Evolutionary conservation across 2,888 invertebrate genomes (phyloP).

Genomic region (Pollenia angustigena): DNA sequence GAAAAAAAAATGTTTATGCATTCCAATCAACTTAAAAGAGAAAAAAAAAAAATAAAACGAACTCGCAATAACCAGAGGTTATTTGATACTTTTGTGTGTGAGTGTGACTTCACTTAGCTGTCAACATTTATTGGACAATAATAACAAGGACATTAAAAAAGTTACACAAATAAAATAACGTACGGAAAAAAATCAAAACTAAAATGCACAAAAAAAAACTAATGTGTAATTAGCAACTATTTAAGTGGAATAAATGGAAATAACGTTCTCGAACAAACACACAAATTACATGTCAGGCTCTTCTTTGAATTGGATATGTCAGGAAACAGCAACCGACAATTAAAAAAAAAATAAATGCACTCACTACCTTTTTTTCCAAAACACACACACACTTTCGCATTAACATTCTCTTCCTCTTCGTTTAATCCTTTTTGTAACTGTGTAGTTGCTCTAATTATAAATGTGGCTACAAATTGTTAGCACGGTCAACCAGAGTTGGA

Average conservation of each 20-base stretch:
- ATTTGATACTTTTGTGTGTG: constrained; percentile 49
- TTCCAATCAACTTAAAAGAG: background rate
- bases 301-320: constrained; percentile 16
- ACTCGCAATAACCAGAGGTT: constrained; percentile 17
- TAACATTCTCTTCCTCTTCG: too few relatives aligned
- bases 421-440: constrained; percentile 5
- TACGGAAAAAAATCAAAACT: constrained; percentile 3
- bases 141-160: constrained; percentile 39
- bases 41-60: constrained; percentile 14
- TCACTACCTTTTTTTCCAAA: too few relatives aligned
- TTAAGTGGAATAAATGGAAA: constrained; percentile 54
- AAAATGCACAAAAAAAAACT: background rate
- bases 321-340: constrained; percentile 19
- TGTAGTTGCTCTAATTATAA: constrained; percentile 35
- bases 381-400: background rate
- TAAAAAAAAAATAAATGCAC: too few relatives aligned
- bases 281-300: background rate
- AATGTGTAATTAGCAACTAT: constrained; percentile 57
- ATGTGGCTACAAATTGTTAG: constrained; percentile 39
- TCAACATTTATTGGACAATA: constrained; percentile 52
- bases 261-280: background rate
- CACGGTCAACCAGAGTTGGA: constrained; percentile 34
- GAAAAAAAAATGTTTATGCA: background rate
- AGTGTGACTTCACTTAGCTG: constrained; percentile 34
- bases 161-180: background rate